Conservation (phyloP, 2,113 vertebrate species). For the Arizona elegans region DNA sequence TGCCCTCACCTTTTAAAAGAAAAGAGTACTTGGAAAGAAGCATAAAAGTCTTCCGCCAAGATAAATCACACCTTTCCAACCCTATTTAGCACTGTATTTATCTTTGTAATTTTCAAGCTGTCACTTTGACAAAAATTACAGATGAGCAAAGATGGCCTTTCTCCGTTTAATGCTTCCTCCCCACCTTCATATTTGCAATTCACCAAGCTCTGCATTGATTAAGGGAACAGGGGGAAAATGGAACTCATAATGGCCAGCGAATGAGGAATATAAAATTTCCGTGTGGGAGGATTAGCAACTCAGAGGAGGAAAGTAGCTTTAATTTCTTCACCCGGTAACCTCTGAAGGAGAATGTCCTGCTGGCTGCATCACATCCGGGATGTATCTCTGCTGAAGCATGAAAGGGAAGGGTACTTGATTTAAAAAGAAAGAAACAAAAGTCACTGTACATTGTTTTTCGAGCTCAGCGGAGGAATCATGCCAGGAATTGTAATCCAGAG, state of each 20-base stretch:
- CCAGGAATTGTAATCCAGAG: constrained; percentile 25
- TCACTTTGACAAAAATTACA: constrained; percentile 80
- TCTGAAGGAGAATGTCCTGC: constrained; percentile 35
- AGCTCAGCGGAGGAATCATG: constrained; percentile 16
- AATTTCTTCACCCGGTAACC: constrained; percentile 61
- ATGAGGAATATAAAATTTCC: constrained; percentile 59
- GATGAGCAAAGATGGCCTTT: constrained; percentile 73
- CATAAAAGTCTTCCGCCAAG: constrained; percentile 71
- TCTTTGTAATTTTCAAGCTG: constrained; percentile 78
- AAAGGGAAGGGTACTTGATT: constrained; percentile 44
- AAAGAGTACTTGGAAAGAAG: constrained; percentile 68
- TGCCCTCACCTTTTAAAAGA: constrained; percentile 66
- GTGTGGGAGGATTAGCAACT: constrained; percentile 51
- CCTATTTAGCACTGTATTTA: constrained; percentile 74
- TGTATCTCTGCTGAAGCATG: constrained; percentile 47
- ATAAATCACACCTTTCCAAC: constrained; percentile 76
- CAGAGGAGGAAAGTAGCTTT: constrained; percentile 47
- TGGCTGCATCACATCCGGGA: constrained; percentile 50
- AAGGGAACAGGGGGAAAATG: constrained; percentile 63
- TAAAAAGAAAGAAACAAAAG: constrained; percentile 55
- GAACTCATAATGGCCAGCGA: constrained; percentile 62
- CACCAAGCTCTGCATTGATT: constrained; percentile 72
- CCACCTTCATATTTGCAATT: constrained; percentile 71
- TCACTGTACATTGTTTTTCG: constrained; percentile 29
- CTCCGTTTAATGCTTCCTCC: constrained; percentile 72